These are phyloP conservation scores for Carassius carassius DNA, from an alignment of 2,113 vertebrate genomes.

Conservation along the genomic window DNA sequence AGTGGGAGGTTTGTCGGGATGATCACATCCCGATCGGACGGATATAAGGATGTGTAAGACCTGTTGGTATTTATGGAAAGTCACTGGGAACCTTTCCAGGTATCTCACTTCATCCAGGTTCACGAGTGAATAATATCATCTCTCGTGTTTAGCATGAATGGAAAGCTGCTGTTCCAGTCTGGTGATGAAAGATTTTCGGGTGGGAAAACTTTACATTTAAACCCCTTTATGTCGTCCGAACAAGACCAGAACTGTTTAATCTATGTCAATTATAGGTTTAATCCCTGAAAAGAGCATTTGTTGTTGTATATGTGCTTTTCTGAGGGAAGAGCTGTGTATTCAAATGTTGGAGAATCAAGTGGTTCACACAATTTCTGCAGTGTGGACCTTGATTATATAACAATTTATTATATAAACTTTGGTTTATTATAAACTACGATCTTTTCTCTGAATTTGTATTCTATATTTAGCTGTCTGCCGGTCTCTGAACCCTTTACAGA, in stretches of 20 bases:
- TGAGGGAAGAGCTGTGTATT: not conserved
- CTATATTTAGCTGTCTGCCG: not conserved
- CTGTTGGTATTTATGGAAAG: conserved; percentile 30
- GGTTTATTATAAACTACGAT: conserved; percentile 47
- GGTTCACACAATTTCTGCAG: not conserved
- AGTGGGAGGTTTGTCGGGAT: no score
- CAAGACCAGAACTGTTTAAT: conserved; percentile 31
- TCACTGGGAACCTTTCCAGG: conserved; percentile 60
- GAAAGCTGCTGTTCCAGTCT: not conserved
- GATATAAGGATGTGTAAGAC: conserved; percentile 56
- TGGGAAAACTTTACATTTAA: conserved; percentile 18
- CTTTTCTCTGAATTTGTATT: conserved; percentile 12
- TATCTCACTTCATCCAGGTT: conserved; percentile 41
- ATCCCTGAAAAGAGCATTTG: not conserved
- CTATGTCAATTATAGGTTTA: not conserved
- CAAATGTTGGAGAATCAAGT: not conserved
- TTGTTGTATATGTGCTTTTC: not conserved
- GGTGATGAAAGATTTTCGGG: conserved; percentile 13
- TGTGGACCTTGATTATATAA: conserved; percentile 47
- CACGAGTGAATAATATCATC: not conserved
- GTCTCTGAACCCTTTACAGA: not conserved
- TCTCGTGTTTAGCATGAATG: conserved; percentile 9
- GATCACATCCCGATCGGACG: no score
- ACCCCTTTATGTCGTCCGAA: not conserved
- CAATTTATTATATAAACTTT: conserved; percentile 38